These are phyloP conservation scores for Elachura formosa DNA, from an alignment of 2,113 vertebrate genomes.

Conservation along the genomic window DNA sequence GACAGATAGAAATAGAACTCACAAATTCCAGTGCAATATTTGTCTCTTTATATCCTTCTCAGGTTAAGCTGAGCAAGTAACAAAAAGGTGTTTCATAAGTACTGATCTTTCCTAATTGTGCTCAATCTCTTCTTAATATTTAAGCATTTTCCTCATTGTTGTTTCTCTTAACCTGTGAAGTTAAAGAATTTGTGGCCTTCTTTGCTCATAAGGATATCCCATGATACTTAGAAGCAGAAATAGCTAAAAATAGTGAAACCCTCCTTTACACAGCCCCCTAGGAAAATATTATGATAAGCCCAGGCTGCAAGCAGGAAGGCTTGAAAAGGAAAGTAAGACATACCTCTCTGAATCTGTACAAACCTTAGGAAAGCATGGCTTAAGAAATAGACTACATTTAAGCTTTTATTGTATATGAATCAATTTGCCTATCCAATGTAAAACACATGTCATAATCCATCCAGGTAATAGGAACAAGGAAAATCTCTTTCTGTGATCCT, in stretches of 20 bases:
- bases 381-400: constrained; percentile 1
- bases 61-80: background rate
- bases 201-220: background rate
- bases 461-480: constrained; percentile 39
- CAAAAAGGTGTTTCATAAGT: background rate
- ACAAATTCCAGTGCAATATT: background rate
- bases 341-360: constrained; percentile 44
- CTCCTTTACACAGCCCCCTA: background rate
- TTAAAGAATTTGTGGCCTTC: background rate
- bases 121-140: background rate
- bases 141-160: background rate
- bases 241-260: constrained; percentile 14
- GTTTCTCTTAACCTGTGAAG: background rate
- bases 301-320: background rate
- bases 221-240: background rate
- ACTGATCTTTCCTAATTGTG: background rate
- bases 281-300: constrained; percentile 43
- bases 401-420: constrained; percentile 1
- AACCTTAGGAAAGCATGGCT: constrained; percentile 11
- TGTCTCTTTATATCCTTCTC: background rate
- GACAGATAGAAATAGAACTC: background rate
- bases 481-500: background rate
- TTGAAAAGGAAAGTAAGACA: constrained; percentile 42
- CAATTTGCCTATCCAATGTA: constrained; percentile 32
- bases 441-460: constrained; percentile 52